These are phyloP conservation scores for Macaca mulatta DNA, from an alignment of 2,113 vertebrate genomes.

Conservation along the genomic window DNA sequence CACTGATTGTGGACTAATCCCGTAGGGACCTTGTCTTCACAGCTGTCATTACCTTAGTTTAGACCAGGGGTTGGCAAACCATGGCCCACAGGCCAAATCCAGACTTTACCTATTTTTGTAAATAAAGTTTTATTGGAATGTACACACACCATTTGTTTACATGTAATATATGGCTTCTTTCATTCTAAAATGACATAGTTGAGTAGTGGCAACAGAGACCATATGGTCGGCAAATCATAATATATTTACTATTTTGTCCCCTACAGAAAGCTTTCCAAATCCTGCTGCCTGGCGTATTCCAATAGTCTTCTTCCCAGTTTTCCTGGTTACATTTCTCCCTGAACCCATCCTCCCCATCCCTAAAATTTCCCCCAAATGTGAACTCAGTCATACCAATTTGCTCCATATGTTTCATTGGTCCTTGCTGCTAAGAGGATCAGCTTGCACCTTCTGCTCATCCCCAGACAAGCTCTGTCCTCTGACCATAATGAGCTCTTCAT, in stretches of 20 bases:
- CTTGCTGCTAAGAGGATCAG: neutral
- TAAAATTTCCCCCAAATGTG: neutral
- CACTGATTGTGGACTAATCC: neutral
- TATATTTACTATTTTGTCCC: neutral
- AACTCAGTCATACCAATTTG: neutral
- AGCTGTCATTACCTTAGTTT: neutral
- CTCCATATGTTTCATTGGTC: neutral
- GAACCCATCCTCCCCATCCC: neutral
- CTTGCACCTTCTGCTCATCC: neutral
- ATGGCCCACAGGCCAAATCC: neutral
- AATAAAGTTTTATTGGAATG: constrained; percentile 23
- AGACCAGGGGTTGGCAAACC: neutral
- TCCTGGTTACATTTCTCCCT: neutral
- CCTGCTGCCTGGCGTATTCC: neutral
- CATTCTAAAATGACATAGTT: neutral
- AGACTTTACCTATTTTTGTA: neutral
- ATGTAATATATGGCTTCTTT: neutral
- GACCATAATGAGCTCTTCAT: neutral
- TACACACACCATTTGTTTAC: neutral
- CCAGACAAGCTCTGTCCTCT: neutral
- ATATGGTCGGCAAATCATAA: neutral
- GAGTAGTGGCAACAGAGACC: neutral
- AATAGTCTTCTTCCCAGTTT: neutral
- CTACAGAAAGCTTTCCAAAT: neutral
- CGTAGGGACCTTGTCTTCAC: neutral